Evolutionary conservation across 2,888 invertebrate species (phyloP).

Genomic region (Spialia ferax): DNA sequence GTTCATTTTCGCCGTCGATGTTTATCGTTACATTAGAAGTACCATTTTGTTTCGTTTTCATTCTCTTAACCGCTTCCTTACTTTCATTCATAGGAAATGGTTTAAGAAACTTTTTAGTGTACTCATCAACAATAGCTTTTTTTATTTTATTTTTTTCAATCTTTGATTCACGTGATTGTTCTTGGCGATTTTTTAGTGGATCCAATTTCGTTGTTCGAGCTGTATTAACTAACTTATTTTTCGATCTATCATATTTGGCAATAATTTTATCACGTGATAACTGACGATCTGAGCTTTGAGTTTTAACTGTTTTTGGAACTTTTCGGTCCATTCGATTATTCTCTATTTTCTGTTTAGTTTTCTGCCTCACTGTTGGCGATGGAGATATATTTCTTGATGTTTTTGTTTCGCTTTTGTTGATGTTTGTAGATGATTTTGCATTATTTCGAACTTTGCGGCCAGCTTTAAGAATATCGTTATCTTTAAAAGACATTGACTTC

Average conservation of each 20-base stretch:
- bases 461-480: constrained; percentile 29
- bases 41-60: constrained; percentile 40
- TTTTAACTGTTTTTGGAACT: constrained; percentile 1
- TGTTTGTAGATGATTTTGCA: not conserved
- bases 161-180: constrained; percentile 49
- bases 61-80: not conserved
- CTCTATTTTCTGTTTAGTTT: constrained; percentile 41
- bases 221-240: constrained; percentile 1
- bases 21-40: constrained; percentile 65
- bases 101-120: constrained; percentile 54
- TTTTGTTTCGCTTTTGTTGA: not conserved
- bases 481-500: not conserved
- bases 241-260: constrained; percentile 26
- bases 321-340: not conserved
- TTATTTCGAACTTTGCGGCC: not conserved
- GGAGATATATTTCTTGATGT: constrained; percentile 43
- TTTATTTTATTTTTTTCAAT: constrained; percentile 56
- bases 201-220: constrained; percentile 7
- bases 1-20: constrained; percentile 66
- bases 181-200: constrained; percentile 33
- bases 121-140: constrained; percentile 63
- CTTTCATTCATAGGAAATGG: not conserved
- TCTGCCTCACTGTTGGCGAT: constrained; percentile 40
- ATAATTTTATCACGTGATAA: not conserved
- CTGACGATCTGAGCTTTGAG: constrained; percentile 13